phyloP scores from a whole-genome alignment of 2,797 vertebrate species.

The Chelidonichthys spinosus region DNA sequence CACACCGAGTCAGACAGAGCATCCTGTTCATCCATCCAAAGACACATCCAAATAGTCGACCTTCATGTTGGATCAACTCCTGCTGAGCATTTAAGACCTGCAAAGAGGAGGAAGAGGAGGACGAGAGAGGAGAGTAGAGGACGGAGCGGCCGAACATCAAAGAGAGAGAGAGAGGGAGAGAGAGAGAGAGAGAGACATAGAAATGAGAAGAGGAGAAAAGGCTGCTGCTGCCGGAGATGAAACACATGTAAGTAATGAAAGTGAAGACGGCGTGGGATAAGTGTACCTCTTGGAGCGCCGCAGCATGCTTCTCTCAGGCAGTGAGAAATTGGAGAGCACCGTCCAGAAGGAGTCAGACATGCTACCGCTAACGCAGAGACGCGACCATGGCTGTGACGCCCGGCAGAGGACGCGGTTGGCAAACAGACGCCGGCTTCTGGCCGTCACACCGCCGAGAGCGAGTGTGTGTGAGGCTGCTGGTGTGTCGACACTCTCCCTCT shows the following conservation, averaged over 20 bases:
- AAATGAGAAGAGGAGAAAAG: neutral
- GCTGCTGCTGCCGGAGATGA: neutral
- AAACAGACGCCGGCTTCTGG: conserved; percentile 51
- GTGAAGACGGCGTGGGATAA: neutral
- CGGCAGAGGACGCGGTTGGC: conserved; percentile 19
- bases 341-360: conserved; percentile 96
- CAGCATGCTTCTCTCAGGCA: conserved; percentile 91
- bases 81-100: conserved; percentile 41
- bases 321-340: conserved; percentile 91
- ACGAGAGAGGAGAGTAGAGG: neutral
- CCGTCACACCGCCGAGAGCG: conserved; percentile 52
- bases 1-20: neutral
- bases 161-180: neutral
- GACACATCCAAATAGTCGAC: conserved; percentile 38
- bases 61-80: conserved; percentile 50
- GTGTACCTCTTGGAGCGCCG: conserved; percentile 91
- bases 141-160: conserved; percentile 2
- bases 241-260: neutral
- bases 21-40: conserved; percentile 6
- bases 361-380: conserved; percentile 74
- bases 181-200: neutral
- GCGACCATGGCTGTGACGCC: conserved; percentile 80
- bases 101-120: neutral
- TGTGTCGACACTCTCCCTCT: conserved; percentile 3
- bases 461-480: conserved; percentile 21